These are phyloP conservation scores for Leptinotarsa juncta DNA, from an alignment of 2,888 invertebrate genomes.

Conservation along the genomic window DNA sequence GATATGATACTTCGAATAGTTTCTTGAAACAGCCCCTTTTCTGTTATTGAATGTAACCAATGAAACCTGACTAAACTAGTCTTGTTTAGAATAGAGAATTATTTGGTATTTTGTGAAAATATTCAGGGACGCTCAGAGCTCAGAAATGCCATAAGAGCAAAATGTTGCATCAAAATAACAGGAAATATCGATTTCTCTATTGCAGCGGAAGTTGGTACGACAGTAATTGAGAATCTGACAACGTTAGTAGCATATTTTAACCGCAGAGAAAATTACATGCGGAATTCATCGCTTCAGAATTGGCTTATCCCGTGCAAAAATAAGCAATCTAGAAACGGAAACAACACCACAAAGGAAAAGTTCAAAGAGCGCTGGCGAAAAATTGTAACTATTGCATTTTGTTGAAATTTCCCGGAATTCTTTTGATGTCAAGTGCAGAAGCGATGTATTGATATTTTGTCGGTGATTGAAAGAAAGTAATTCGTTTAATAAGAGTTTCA, in stretches of 20 bases:
- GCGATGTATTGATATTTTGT: conserved; percentile 1
- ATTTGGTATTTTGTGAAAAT: not conserved
- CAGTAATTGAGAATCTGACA: conserved; percentile 12
- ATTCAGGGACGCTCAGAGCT: not conserved
- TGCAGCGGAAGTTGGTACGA: not conserved
- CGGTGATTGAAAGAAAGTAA: conserved; percentile 10
- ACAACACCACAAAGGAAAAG: conserved; percentile 6
- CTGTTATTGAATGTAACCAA: too few species aligned
- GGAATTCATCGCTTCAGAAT: not conserved
- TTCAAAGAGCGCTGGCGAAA: conserved; percentile 1
- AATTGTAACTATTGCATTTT: conserved; percentile 2
- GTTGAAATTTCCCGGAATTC: conserved; percentile 2
- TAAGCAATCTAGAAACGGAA: conserved; percentile 8
- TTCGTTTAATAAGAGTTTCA: not conserved
- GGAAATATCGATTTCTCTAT: conserved; percentile 1
- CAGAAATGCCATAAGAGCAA: not conserved
- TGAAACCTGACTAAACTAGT: too few species aligned
- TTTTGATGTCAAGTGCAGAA: conserved; percentile 6
- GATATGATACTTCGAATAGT: too few species aligned
- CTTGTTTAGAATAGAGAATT: too few species aligned
- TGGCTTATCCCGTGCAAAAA: conserved; percentile 6
- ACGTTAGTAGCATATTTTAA: conserved; percentile 12
- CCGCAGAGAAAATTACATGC: conserved; percentile 1
- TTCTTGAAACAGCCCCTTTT: too few species aligned
- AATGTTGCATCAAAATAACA: not conserved